Evolutionary conservation across 2,797 vertebrate species (phyloP), one percentile per base, ranked within the genome.

Genomic region (Pangasius mekongensis): DNA sequence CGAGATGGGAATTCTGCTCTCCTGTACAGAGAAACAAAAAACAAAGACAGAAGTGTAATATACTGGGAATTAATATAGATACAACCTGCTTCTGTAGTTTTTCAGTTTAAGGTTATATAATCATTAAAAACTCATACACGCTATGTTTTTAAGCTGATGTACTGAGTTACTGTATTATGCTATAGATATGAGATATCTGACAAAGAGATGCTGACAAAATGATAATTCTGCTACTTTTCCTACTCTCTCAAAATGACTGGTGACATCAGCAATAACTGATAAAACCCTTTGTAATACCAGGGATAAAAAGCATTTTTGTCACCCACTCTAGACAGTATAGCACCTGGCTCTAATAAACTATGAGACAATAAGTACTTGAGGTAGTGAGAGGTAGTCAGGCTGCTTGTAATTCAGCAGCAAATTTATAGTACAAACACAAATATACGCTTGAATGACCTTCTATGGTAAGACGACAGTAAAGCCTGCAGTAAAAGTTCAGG

Each of bases 11-110:
- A 85, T 78, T 90, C 83, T 85, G 88, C 84, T 91, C 52, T 91
- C 91, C 96, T 96, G 73, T 33, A 77, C 84, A 76, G 77, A 90
- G 89, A 85, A 85, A 66, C 81, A 66, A 36, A 84, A 47, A 69
- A 62, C 84, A 43, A 13, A 60, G 7, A 73, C 24, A 24, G 56
- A 71, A 85, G 67, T 85, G 66, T 71, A 71, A 85, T 39, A 56
- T 13, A 54, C 64, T 69, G 27, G 36, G 39, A 83, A 47, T 64
- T 16, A 47, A 20, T 4, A 3, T 36, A 47, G 6, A 64, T 83
- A 66, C 18, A n/a, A 64, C 14, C 52, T 20, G 20, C 81, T 74
- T 64, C 30, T 11, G 22, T 22, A 39, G 27, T 85, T 78, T 88
- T 84, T 82, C 62, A 66, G 27, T 22, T 66, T 66, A 60, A 27